Base-by-base conservation (phyloP, 1,140 invertebrate genomes). In the Ctenoplectra terminalis region DNA sequence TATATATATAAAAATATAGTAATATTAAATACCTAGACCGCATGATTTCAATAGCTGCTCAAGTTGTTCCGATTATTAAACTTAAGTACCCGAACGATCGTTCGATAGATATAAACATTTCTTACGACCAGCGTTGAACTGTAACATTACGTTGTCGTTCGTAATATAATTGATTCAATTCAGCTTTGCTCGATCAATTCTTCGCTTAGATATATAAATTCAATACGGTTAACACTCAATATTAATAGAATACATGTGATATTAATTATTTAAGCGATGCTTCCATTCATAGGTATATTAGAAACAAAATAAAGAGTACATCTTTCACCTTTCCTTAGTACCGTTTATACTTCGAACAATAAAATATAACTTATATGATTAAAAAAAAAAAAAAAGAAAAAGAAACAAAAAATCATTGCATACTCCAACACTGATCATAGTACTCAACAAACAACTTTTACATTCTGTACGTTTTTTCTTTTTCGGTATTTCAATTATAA, bases 1-100 rank as follows among this genome's bases (percentile, higher is more conserved):
- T 73, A 71, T 64, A 81, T 73, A 63, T 71, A 71, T 5, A 73
- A 82, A 80, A 69, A 85, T 85, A 80, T 61, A 40, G 40, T 74
- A 40, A 58, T 58, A 58, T 75, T 73, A 63, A 73, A 84, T 79
- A 69, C 20, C 46, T 60, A 50, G 17, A 37, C n/a, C 48, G 34
- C 72, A 60, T 58, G 43, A 60, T 50, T n/a, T 61, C 77, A 9
- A 7, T 15, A 79, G 34, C 69, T 80, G 70, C 40, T 54, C 46
- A 66, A 64, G 58, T 81, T 73, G 69, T 80, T 52, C 37, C 34
- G 29, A 80, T 73, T 48, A 17, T 74, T 50, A 31, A 61, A 81
- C n/a, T 74, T 74, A 81, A 77, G 80, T 82, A 77, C 73, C 8
- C 31, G 29, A 43, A 77, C 11, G 34, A 81, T 75, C 20, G 11